Conservation (phyloP, 2,113 vertebrate species). For the Corvus cornix region DNA sequence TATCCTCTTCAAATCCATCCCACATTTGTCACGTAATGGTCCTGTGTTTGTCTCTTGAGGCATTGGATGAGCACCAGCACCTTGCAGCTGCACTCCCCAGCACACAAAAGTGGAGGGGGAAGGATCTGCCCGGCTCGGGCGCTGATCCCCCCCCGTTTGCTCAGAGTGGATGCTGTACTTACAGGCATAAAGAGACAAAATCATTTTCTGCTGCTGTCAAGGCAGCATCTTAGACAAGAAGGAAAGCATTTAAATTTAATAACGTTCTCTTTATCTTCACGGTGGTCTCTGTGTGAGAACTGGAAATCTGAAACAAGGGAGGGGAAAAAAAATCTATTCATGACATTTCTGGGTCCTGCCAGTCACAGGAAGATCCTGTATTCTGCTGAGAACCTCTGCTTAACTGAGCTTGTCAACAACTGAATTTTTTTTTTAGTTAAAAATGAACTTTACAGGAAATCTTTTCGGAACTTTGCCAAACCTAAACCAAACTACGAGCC, state of each 20-base stretch:
- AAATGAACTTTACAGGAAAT: background rate
- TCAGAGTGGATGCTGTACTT: background rate
- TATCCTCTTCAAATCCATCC: background rate
- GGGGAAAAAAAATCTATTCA: rapidly evolving
- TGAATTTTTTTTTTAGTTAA: background rate
- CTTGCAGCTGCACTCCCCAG: background rate
- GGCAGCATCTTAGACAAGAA: background rate
- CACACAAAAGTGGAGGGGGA: background rate
- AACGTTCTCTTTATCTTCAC: background rate
- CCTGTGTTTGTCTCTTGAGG: background rate
- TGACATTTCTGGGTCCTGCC: background rate
- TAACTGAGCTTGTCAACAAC: background rate
- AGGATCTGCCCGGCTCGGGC: rapidly evolving
- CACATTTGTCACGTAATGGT: background rate
- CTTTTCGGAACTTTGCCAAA: conserved; percentile 14
- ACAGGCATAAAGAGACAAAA: background rate
- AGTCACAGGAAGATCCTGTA: background rate
- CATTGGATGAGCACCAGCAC: background rate
- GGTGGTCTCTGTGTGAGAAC: background rate
- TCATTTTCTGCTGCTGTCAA: background rate
- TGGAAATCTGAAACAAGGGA: background rate
- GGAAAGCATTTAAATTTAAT: background rate
- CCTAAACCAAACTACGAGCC: background rate
- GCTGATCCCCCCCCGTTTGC: background rate
- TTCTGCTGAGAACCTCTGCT: background rate